Evolutionary conservation across 2,888 invertebrate species (phyloP).

Genomic region (Cosmia pyralina): DNA sequence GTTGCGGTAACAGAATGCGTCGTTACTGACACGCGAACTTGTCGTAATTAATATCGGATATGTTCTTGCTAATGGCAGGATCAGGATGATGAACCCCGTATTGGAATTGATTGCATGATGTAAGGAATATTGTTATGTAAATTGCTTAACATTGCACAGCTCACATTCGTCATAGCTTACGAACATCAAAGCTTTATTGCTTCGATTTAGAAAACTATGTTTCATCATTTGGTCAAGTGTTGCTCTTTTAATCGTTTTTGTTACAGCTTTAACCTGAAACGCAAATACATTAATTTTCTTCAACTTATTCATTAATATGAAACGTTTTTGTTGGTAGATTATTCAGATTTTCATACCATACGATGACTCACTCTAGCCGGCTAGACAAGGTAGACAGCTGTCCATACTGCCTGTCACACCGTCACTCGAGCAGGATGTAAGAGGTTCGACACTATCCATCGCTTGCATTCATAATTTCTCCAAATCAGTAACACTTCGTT

Average conservation of each 20-base stretch:
- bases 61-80: conserved; percentile 60
- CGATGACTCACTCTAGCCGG: conserved; percentile 22
- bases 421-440: conserved; percentile 34
- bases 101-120: conserved; percentile 50
- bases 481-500: conserved; percentile 28
- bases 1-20: conserved; percentile 75
- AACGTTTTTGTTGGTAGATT: not conserved
- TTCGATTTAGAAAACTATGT: conserved; percentile 16
- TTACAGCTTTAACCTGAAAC: conserved; percentile 11
- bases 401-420: conserved; percentile 24
- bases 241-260: not conserved
- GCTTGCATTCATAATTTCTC: conserved; percentile 39
- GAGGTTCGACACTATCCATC: not conserved
- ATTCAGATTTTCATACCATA: conserved; percentile 10
- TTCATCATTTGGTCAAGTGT: not conserved
- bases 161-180: conserved; percentile 41
- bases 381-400: conserved; percentile 32
- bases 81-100: conserved; percentile 60
- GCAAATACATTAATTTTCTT: not conserved
- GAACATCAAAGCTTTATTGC: conserved; percentile 16
- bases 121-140: conserved; percentile 54
- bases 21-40: conserved; percentile 77
- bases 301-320: not conserved
- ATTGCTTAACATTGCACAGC: conserved; percentile 47
- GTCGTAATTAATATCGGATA: conserved; percentile 68